Evolutionary conservation across 37 sponge, comb jelly and placozoan genomes (phyloP).

Genomic region (Lycopodina hypogea): DNA sequence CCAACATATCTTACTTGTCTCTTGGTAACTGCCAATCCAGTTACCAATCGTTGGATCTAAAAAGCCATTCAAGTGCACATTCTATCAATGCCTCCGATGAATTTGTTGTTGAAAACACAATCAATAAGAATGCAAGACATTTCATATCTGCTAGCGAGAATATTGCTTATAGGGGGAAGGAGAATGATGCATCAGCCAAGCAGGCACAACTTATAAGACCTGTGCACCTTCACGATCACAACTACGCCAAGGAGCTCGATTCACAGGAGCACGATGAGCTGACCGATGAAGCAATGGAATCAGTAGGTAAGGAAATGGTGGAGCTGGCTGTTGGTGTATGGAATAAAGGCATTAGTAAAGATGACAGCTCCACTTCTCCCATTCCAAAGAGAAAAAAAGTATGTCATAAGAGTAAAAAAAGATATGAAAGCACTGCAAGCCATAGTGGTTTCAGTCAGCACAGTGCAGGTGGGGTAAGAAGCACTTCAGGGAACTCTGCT

Average conservation of each 20-base stretch:
- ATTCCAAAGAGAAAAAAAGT: conserved; percentile 19
- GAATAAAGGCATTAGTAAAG: neutral
- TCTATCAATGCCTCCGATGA: neutral
- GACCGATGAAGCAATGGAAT: neutral
- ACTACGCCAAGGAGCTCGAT: conserved; percentile 3
- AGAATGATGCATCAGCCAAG: neutral
- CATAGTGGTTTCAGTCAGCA: neutral
- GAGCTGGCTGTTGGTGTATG: neutral
- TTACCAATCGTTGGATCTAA: neutral
- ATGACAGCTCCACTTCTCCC: neutral
- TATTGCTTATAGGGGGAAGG: neutral
- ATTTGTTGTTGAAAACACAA: neutral
- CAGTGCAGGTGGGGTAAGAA: neutral
- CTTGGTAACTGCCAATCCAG: neutral
- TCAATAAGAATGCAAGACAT: neutral
- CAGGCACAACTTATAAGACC: neutral
- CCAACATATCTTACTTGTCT: conserved; percentile 17
- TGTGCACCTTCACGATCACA: conserved; percentile 20
- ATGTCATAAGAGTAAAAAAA: neutral
- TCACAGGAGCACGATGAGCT: neutral
- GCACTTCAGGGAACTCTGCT: neutral
- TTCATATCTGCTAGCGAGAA: neutral
- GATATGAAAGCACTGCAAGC: neutral
- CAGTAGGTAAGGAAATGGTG: neutral
- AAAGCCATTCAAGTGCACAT: neutral